These are phyloP conservation scores for Nebria brevicollis DNA, from an alignment of 2,888 invertebrate species.

Conservation along the genomic window DNA sequence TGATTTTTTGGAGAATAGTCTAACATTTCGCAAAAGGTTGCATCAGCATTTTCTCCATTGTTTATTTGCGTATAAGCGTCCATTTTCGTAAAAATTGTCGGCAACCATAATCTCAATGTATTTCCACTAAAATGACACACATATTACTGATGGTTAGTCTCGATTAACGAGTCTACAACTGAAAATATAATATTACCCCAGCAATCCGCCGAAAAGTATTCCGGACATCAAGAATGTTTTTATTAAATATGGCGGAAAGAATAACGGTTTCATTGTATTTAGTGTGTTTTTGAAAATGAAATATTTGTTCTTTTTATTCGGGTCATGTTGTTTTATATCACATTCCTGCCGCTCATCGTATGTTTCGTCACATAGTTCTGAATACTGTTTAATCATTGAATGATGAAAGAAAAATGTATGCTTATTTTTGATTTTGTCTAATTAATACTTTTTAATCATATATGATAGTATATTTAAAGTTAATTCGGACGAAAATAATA, in stretches of 20 bases:
- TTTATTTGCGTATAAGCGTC: slow-evolving; percentile 57
- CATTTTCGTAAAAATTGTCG: slow-evolving; percentile 83
- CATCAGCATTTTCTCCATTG: slow-evolving; percentile 54
- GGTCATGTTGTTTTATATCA: slow-evolving; percentile 54
- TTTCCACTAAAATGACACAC: slow-evolving; percentile 65
- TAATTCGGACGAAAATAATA: no score
- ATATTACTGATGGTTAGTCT: neutral
- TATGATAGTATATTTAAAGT: no score
- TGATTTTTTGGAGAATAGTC: slow-evolving; percentile 62
- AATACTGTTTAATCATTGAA: slow-evolving; percentile 45
- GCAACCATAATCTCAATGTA: slow-evolving; percentile 86
- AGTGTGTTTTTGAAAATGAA: slow-evolving; percentile 65
- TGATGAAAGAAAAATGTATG: slow-evolving; percentile 14
- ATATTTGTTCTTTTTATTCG: slow-evolving; percentile 56
- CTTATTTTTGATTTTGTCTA: slow-evolving; percentile 7
- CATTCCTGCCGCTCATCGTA: slow-evolving; percentile 56
- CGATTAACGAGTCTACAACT: neutral
- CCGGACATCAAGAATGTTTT: slow-evolving; percentile 69
- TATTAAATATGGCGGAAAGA: slow-evolving; percentile 66
- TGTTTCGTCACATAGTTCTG: slow-evolving; percentile 59
- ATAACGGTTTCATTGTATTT: slow-evolving; percentile 69
- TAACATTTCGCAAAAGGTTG: slow-evolving; percentile 63
- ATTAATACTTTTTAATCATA: no score
- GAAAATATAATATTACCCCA: slow-evolving; percentile 65
- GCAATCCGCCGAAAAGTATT: slow-evolving; percentile 69